Conservation (phyloP, 2,888 invertebrate species). For the Parochlus steinenii region DNA sequence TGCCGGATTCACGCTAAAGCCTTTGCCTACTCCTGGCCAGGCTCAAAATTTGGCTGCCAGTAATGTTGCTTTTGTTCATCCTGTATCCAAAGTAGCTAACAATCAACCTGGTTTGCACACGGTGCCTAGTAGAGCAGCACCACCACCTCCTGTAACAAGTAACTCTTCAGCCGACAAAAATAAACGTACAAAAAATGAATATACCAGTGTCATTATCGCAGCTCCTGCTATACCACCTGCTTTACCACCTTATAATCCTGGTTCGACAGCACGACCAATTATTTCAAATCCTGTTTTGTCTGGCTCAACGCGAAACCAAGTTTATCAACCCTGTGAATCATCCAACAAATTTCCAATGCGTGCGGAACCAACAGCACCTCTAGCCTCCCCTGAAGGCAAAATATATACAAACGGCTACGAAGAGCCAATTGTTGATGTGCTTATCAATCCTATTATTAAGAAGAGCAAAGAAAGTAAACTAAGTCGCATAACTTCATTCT, state of each 20-base stretch:
- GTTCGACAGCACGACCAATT: constrained; percentile 47
- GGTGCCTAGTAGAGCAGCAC: constrained; percentile 38
- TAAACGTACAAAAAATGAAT: constrained; percentile 25
- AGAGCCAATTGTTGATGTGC: constrained; percentile 2
- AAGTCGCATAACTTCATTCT: constrained; percentile 58
- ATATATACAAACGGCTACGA: constrained; percentile 1
- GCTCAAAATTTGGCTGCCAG: constrained; percentile 22
- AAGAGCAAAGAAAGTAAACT: constrained; percentile 44
- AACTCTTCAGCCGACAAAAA: constrained; percentile 25
- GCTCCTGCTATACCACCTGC: constrained; percentile 30
- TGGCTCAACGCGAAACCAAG: constrained; percentile 63
- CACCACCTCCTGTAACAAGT: constrained; percentile 37
- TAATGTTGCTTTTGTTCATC: constrained; percentile 38
- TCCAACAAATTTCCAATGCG: constrained; percentile 42
- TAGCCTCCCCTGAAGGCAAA: constrained; percentile 28
- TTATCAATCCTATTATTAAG: constrained; percentile 19
- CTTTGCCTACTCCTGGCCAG: constrained; percentile 23
- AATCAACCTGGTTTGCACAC: constrained; percentile 19
- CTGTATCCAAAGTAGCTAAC: constrained; percentile 19
- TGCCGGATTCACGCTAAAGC: constrained; percentile 60
- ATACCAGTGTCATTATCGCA: constrained; percentile 18
- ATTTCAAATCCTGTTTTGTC: constrained; percentile 71
- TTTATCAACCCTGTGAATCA: constrained; percentile 44
- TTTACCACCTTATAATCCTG: constrained; percentile 46
- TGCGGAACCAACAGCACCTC: constrained; percentile 39